phyloP scores from a whole-genome alignment of 2,888 invertebrate genomes.

The Arge pagana region DNA sequence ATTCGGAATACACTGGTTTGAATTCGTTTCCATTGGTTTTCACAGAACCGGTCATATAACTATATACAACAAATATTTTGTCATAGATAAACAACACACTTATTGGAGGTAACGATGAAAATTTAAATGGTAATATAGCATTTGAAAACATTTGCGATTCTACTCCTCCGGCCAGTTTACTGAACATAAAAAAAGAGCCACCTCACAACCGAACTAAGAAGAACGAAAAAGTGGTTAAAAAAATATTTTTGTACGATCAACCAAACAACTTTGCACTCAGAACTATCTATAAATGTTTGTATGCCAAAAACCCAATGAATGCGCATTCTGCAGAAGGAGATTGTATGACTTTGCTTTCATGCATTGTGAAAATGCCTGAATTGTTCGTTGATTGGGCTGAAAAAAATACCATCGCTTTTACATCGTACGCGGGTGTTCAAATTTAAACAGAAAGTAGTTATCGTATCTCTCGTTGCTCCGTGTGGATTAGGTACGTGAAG shows the following conservation, averaged over 20 bases:
- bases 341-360: conserved; percentile 67
- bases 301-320: conserved; percentile 57
- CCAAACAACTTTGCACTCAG: conserved; percentile 60
- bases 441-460: too few relatives aligned
- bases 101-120: background rate
- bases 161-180: conserved; percentile 7
- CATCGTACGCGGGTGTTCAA: too few relatives aligned
- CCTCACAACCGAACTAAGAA: background rate
- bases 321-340: conserved; percentile 74
- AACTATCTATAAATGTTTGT: conserved; percentile 63
- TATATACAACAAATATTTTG: too few relatives aligned
- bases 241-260: conserved; percentile 28
- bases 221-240: conserved; percentile 9
- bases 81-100: conserved; percentile 29
- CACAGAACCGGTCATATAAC: too few relatives aligned
- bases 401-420: too few relatives aligned
- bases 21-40: too few relatives aligned
- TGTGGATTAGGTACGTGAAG: too few relatives aligned
- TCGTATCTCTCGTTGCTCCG: too few relatives aligned
- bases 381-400: conserved; percentile 66
- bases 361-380: conserved; percentile 63
- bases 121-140: background rate
- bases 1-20: too few relatives aligned
- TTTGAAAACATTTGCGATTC: conserved; percentile 1
- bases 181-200: conserved; percentile 11